Conservation (phyloP, 2,888 invertebrate genomes). For the Melanophora roralis region DNA sequence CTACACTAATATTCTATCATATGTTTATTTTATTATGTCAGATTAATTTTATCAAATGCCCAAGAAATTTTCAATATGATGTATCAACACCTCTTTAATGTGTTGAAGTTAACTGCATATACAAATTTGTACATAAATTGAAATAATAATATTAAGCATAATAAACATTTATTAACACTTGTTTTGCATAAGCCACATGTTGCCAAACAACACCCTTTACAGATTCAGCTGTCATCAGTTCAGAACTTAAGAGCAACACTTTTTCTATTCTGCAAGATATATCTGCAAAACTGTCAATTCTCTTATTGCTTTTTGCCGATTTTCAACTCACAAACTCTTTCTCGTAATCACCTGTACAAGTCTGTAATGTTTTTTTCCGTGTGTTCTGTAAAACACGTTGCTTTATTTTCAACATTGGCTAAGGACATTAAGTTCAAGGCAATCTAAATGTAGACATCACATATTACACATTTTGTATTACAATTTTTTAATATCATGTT, state of each 20-base stretch:
- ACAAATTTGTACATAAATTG: slow-evolving; percentile 11
- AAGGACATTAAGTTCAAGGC: slow-evolving; percentile 61
- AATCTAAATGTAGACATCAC: slow-evolving; percentile 47
- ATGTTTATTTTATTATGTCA: no score
- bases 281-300: no score
- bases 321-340: neutral
- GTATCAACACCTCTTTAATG: slow-evolving; percentile 15
- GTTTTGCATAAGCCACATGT: slow-evolving; percentile 25
- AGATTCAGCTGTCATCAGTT: slow-evolving; percentile 49
- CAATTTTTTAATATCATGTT: neutral
- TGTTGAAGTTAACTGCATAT: slow-evolving; percentile 2
- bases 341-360: neutral
- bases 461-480: slow-evolving; percentile 27
- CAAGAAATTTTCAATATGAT: neutral
- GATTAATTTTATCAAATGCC: slow-evolving; percentile 1
- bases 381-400: slow-evolving; percentile 38
- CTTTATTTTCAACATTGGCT: slow-evolving; percentile 55
- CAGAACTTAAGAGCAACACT: slow-evolving; percentile 46
- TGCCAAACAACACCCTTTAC: slow-evolving; percentile 59
- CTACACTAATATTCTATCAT: no score
- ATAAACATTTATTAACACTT: neutral
- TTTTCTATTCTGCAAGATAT: no score
- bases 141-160: slow-evolving; percentile 20
- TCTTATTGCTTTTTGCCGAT: slow-evolving; percentile 22
- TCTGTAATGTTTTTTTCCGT: slow-evolving; percentile 34